Percentiles rank a stretch among this genome's conserved stretches.
Conservation (phyloP, 2,888 invertebrate genomes). For the Belgica antarctica region DNA sequence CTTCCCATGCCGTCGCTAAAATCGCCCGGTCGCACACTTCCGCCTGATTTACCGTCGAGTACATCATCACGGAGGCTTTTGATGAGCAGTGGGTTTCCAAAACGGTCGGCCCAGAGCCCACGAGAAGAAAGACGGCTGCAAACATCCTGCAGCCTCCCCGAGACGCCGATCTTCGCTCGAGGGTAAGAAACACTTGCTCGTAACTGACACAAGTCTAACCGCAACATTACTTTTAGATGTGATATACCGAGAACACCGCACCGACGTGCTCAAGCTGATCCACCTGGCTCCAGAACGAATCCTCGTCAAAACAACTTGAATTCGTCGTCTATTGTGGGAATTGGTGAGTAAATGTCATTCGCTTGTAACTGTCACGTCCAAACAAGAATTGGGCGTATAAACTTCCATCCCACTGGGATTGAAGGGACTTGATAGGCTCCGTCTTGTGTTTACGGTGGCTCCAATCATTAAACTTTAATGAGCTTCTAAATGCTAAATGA, state of each 20-base stretch:
- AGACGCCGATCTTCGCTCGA: constrained; percentile 82
- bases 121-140: constrained; percentile 67
- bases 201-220: constrained; percentile 15
- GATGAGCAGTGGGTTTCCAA: constrained; percentile 54
- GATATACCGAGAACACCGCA: constrained; percentile 82
- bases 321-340: constrained; percentile 54
- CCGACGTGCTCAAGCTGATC: constrained; percentile 59
- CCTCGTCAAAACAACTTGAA: constrained; percentile 60
- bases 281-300: constrained; percentile 58
- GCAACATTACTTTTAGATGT: constrained; percentile 55
- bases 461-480: constrained; percentile 45
- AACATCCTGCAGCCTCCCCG: constrained; percentile 83
- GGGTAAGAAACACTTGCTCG: constrained; percentile 54
- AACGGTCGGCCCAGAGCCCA: constrained; percentile 58
- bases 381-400: background rate
- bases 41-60: constrained; percentile 65
- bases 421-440: background rate
- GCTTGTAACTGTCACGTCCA: background rate
- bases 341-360: constrained; percentile 47
- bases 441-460: constrained; percentile 3
- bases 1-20: constrained; percentile 57
- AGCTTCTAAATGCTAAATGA: constrained; percentile 31
- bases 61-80: constrained; percentile 53
- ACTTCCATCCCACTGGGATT: background rate
- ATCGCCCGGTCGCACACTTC: constrained; percentile 64